phyloP scores from a whole-genome alignment of 2,113 vertebrate genomes.

The human region DNA sequence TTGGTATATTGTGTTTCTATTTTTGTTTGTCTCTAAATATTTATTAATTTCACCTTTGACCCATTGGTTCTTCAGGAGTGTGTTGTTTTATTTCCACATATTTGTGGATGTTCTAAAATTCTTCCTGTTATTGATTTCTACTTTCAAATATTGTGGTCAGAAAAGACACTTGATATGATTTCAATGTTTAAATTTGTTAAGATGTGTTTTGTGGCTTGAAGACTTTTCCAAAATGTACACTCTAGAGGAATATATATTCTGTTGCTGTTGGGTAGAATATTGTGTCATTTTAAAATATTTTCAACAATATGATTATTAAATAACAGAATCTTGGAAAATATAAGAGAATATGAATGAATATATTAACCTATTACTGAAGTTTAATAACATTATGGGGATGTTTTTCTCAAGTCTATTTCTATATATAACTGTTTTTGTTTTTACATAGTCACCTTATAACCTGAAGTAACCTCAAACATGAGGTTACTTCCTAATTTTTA shows the following conservation, averaged over 20 bases:
- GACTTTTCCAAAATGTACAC: background rate
- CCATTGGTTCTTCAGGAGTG: background rate
- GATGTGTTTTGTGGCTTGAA: background rate
- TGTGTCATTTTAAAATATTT: background rate
- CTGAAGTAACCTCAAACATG: too few relatives aligned
- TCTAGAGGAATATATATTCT: background rate
- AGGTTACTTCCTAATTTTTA: background rate
- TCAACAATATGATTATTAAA: background rate
- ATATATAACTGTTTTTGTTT: background rate
- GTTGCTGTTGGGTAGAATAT: background rate
- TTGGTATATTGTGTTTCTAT: background rate
- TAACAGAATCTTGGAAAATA: background rate
- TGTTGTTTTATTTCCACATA: background rate
- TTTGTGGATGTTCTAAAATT: background rate
- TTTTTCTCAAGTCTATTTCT: background rate
- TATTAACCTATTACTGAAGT: background rate
- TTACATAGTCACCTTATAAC: background rate
- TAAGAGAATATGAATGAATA: background rate
- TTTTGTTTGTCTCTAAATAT: background rate
- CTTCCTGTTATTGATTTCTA: background rate
- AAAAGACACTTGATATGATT: background rate
- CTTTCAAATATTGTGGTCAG: background rate
- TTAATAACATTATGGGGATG: background rate
- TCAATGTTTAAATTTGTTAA: background rate
- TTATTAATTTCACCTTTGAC: background rate